Evolutionary conservation across 2,888 invertebrate species (phyloP), one percentile per base, ranked within the genome.

Genomic region (Perizoma flavofasciatum): DNA sequence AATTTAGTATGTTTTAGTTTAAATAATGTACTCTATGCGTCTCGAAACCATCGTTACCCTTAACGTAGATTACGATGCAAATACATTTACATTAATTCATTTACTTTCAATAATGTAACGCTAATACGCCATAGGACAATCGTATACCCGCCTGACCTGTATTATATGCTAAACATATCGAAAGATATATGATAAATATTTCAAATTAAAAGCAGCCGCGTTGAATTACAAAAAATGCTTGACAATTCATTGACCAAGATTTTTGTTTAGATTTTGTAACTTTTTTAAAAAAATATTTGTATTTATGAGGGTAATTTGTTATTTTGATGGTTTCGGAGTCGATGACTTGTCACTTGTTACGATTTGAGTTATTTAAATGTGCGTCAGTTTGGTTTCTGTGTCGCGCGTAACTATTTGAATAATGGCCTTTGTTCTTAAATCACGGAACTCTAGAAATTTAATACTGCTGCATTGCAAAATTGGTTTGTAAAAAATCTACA

Each of bases 211-310:
- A 61, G 22, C 3, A 22, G 22, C 33, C 44, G 43, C 40, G 8
- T 1, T 49, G 52, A 64, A 58, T 50, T 48, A 52, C 43, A 57
- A 54, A 59, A 51, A 49, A 8, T 8, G 8, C 34, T 60, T 43
- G 41, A 11, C 22, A 45, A 61, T 58, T 55, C 63, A 35, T n/a
- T 61, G 64, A 64, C 64, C 64, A 55, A 59, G 22, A 55, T 57
- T 41, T 56, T 55, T 45, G 33, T 8, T 48, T 11, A 7, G 6
- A 11, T 11, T 47, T 45, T 55, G n/a, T 34, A 46, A 11, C 46
- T 55, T 41, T 9, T n/a, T 53, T 55, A 44, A n/a, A 32, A 7
- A 33, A 55, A 55, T 45, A 43, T 55, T 32, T 50, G 4, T 57
- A 53, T 61, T 56, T 57, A 57, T 51, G 51, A 57, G 51, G 41